phyloP scores from a whole-genome alignment of 2,797 vertebrate species.

The Babyrousa celebensis region DNA sequence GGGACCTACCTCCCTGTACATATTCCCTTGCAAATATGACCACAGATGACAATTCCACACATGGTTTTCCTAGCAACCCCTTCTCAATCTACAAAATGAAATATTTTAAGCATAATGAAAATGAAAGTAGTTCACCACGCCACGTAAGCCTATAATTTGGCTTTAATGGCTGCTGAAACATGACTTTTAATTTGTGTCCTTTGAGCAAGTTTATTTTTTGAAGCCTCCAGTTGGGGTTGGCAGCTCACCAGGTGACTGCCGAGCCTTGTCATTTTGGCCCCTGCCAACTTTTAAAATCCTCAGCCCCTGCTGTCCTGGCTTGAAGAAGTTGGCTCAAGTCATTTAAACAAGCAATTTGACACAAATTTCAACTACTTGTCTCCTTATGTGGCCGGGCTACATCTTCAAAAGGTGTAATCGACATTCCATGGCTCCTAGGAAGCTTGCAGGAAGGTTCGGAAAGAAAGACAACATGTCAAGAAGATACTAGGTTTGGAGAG shows the following conservation, averaged over 20 bases:
- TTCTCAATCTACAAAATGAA: neutral
- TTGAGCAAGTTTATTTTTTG: slow-evolving; percentile 71
- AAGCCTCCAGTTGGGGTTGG: slow-evolving; percentile 75
- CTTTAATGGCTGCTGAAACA: slow-evolving; percentile 75
- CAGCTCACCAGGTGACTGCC: slow-evolving; percentile 63
- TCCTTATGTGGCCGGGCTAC: slow-evolving; percentile 75
- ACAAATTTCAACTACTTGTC: slow-evolving; percentile 85
- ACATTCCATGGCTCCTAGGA: slow-evolving; percentile 69
- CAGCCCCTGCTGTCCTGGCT: slow-evolving; percentile 74
- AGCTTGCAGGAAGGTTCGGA: slow-evolving; percentile 36
- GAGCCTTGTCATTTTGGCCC: slow-evolving; percentile 79
- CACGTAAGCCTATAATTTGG: slow-evolving; percentile 73
- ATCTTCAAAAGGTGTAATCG: slow-evolving; percentile 85
- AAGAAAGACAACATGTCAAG: slow-evolving; percentile 79
- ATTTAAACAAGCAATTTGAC: slow-evolving; percentile 87
- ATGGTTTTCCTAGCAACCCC: neutral
- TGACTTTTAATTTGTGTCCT: slow-evolving; percentile 77
- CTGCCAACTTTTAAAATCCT: slow-evolving; percentile 82
- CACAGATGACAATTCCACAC: neutral
- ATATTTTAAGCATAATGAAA: slow-evolving; percentile 67
- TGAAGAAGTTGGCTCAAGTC: slow-evolving; percentile 82
- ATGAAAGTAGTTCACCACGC: slow-evolving; percentile 33
- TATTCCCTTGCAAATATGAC: neutral
- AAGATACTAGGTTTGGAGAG: slow-evolving; percentile 80
- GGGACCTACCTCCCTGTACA: neutral